Percentiles rank a stretch among this genome's conserved stretches.
phyloP scores from a whole-genome alignment of 1,140 invertebrate genomes.

The Brachionus rubens region DNA sequence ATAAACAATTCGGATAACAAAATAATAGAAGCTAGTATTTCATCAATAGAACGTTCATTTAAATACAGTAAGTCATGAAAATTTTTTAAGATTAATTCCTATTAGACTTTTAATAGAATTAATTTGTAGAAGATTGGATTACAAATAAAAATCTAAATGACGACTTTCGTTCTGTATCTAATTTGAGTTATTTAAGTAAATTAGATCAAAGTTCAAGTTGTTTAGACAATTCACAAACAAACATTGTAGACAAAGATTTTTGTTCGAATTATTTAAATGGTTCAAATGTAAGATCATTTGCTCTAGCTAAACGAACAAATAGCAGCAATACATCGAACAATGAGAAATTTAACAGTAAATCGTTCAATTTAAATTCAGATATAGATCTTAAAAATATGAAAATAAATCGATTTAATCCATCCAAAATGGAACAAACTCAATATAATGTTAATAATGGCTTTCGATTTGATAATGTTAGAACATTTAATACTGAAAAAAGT shows the following conservation, averaged over 20 bases:
- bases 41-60: slow-evolving; percentile 14
- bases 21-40: slow-evolving; percentile 24
- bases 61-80: not conserved
- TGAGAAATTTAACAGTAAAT: not conserved
- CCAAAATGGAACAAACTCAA: not conserved
- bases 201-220: not conserved
- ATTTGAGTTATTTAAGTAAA: not conserved
- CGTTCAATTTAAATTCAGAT: not conserved
- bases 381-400: slow-evolving; percentile 6
- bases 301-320: not conserved
- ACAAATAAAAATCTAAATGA: not conserved
- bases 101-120: no score
- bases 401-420: slow-evolving; percentile 18
- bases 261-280: not conserved
- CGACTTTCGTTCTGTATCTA: not conserved
- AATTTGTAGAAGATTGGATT: not conserved
- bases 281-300: not conserved
- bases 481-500: not conserved
- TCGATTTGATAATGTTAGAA: slow-evolving; percentile 15
- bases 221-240: not conserved
- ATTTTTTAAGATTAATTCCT: no score
- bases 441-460: not conserved
- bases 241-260: not conserved
- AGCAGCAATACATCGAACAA: not conserved
- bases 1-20: slow-evolving; percentile 16